Conservation (phyloP, 2,888 invertebrate genomes). For the Drosophila anomalipes region DNA sequence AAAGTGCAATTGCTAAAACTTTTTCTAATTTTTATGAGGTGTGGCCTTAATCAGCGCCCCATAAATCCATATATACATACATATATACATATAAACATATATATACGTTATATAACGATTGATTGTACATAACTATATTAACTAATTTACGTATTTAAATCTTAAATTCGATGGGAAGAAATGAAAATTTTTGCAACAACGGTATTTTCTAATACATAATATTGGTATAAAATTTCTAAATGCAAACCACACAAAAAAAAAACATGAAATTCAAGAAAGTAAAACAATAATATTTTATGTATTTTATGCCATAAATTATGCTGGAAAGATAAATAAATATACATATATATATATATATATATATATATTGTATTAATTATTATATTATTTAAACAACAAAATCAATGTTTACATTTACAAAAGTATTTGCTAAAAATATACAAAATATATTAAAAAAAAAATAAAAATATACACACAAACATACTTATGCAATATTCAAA, state of each 20-base stretch:
- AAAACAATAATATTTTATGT: conserved; percentile 60
- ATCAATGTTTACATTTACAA: conserved; percentile 74
- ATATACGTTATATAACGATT: conserved; percentile 38
- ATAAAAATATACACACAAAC: conserved; percentile 38
- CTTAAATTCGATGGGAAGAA: conserved; percentile 33
- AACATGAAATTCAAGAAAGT: conserved; percentile 19
- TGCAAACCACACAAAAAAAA: conserved; percentile 17
- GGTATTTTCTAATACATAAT: conserved; percentile 66
- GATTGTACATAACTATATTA: conserved; percentile 69
- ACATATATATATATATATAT: conserved; percentile 52
- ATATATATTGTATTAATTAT: conserved; percentile 50
- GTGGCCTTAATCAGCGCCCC: conserved; percentile 37
- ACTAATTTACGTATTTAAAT: conserved; percentile 77
- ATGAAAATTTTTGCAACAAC: conserved; percentile 22
- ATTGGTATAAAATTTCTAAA: conserved; percentile 49
- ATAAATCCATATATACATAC: conserved; percentile 29
- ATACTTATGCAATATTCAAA: conserved; percentile 33
- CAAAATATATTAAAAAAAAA: conserved; percentile 31
- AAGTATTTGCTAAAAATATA: conserved; percentile 67
- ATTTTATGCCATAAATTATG: conserved; percentile 77
- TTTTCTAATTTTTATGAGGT: conserved; percentile 35
- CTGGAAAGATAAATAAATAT: conserved; percentile 66
- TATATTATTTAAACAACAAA: conserved; percentile 66
- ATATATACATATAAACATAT: conserved; percentile 29
- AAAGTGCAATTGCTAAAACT: conserved; percentile 62